Evolutionary conservation across 2,888 invertebrate genomes (phyloP).

Genomic region (Cylloceria caligata): DNA sequence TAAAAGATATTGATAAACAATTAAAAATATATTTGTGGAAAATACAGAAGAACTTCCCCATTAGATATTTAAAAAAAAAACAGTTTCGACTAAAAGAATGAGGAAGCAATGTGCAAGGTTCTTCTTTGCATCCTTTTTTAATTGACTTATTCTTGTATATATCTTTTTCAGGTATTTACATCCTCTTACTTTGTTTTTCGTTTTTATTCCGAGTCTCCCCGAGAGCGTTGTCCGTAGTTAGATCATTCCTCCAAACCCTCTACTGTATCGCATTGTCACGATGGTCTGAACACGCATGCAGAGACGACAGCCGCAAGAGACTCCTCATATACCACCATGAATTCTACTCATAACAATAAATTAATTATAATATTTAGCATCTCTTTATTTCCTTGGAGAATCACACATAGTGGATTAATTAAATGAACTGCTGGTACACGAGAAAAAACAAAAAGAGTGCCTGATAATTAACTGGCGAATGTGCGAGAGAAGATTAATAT

Average conservation of each 20-base stretch:
- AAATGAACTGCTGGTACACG: conserved; percentile 44
- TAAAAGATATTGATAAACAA: too few relatives aligned
- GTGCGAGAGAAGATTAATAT: not conserved
- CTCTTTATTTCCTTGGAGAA: conserved; percentile 4
- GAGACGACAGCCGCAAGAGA: not conserved
- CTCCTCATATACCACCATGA: not conserved
- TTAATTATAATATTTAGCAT: conserved; percentile 21
- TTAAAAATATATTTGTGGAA: too few relatives aligned
- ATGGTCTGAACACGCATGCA: not conserved
- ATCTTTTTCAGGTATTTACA: not conserved
- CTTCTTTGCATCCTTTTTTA: not conserved
- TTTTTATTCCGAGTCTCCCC: too few relatives aligned
- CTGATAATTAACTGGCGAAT: conserved; percentile 44
- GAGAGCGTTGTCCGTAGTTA: too few relatives aligned
- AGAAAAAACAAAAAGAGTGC: conserved; percentile 6
- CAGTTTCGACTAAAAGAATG: not conserved
- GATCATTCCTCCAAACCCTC: too few relatives aligned
- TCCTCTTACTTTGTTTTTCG: too few relatives aligned
- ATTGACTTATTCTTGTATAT: not conserved
- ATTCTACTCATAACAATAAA: not conserved
- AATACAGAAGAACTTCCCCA: too few relatives aligned
- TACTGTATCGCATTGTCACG: too few relatives aligned
- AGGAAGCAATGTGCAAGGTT: too few relatives aligned
- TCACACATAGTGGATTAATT: conserved; percentile 42
- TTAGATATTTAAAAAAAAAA: not conserved